Base-by-base conservation (phyloP, 2,888 invertebrate genomes). In the Clistopyga incitator region DNA sequence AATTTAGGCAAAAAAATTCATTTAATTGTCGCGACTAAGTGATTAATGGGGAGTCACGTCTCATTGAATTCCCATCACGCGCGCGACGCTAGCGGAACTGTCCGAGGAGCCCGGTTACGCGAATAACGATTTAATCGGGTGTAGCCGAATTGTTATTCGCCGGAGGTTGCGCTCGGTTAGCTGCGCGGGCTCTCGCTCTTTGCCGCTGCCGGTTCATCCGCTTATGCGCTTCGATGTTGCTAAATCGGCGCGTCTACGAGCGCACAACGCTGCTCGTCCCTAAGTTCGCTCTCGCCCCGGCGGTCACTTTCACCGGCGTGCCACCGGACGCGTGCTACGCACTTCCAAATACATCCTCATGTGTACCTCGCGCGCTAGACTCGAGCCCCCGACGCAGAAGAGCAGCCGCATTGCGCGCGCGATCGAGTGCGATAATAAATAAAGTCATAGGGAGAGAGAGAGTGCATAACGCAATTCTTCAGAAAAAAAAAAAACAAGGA, bases 281-380 rank as follows among this genome's bases (percentile, higher is more conserved):
- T 25, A 56, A 56, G 23, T 56, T 18, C 45, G 59, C 75, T 76
- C 59, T 65, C 34, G 72, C 20, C 38, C 50, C 59, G 45, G 29
- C 64, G 78, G 77, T 78, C 74, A 84, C 84, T 84, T 84, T 84
- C 84, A 84, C 84, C 81, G 59, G 68, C 81, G 72, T 70, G 78
- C 81, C 38, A 20, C 64, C 70, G 54, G 50, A 79, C 72, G 82
- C 65, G 84, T 47, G 59, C 80, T 70, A 56, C 79, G 84, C 84
- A 81, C 84, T 29, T 81, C 81, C 84, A 81, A 84, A 84, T 81
- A 70, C 84, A 78, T 81, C 61, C 68, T 72, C 83, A n/a, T n/a
- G 61, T 61, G 78, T 59, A 78, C 72, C 52, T n/a, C 52, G 52
- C 20, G 20, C 8, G 23, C 23, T 54, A 54, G 18, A 54, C 20